A percentile compares a stretch with the other conserved stretches of the same genome.
These are phyloP conservation scores for Montipora capitata DNA, from an alignment of 92 coral and sea anemone species.

Conservation along the genomic window DNA sequence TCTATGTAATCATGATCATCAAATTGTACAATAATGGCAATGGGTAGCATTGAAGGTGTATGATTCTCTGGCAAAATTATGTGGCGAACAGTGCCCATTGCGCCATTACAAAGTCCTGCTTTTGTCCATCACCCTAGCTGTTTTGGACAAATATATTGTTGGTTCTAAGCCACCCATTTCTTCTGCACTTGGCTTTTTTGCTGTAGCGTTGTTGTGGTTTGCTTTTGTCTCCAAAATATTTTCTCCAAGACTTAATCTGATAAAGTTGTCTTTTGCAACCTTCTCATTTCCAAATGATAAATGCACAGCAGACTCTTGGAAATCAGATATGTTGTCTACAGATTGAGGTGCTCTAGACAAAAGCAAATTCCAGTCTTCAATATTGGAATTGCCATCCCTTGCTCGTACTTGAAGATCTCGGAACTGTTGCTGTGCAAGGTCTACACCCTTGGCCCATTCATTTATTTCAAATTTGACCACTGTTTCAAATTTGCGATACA, in stretches of 20 bases:
- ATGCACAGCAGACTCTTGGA: conserved; percentile 35
- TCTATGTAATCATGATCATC: conserved; percentile 49
- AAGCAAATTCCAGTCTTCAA: conserved; percentile 73
- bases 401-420: conserved; percentile 44
- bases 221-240: conserved; percentile 44
- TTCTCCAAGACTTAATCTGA: too few relatives aligned
- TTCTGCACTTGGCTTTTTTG: conserved; percentile 45
- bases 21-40: conserved; percentile 72
- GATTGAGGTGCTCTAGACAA: conserved; percentile 52
- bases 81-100: conserved; percentile 65
- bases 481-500: conserved; percentile 60
- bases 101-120: conserved; percentile 73
- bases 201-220: conserved; percentile 40
- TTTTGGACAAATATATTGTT: conserved; percentile 45
- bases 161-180: conserved; percentile 73
- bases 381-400: conserved; percentile 72
- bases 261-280: conserved; percentile 55
- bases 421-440: conserved; percentile 30
- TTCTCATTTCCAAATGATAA: conserved; percentile 63
- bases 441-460: conserved; percentile 54
- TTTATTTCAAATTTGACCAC: conserved; percentile 51
- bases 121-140: conserved; percentile 59
- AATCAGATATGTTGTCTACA: conserved; percentile 17
- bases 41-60: conserved; percentile 55
- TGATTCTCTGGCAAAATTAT: conserved; percentile 38